Base-by-base conservation (phyloP, 2,888 invertebrate species). In the Drosophila austrosaltans region DNA sequence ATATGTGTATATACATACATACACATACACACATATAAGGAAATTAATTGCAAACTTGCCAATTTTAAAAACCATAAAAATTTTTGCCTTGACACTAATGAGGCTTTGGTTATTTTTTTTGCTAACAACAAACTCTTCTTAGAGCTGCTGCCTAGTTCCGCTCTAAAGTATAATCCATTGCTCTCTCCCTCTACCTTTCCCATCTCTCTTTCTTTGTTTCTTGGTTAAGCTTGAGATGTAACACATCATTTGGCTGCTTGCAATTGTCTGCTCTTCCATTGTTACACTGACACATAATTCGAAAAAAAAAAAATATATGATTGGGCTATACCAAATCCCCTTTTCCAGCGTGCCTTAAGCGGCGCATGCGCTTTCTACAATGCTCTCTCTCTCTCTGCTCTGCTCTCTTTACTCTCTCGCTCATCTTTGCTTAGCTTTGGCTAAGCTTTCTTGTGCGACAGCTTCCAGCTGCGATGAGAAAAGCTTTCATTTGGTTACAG, bases 261-360 rank as follows among this genome's bases (percentile, higher is more conserved):
- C 77, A 77, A 72, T 82, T 68, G 71, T 78, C 75, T 71, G 25
- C 63, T 39, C 32, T 90, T 91, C 90, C 91, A 90, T 89, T 91
- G 91, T 89, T 89, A 91, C 90, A 91, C 86, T 91, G 91, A 91
- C 90, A 91, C 79, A 90, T 63, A 89, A 90, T 79, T 61, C 53
- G n/a, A 36, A 28, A 42, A 48, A 16, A 16, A 16, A 16, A 16
- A 16, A 16, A 16, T 16, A 16, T 28, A 20, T 53, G 16, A 4
- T 10, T 10, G 53, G 0, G 16, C 22, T 32, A 36, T n/a, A 20
- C 28, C 36, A 40, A 16, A 16, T 36, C 56, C 67, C 36, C 63
- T 73, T 79, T 87, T 84, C 75, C 82, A 81, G 78, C 69, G 57
- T 75, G 78, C 66, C 69, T 59, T 25, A 59, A 25, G 79, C 80